A percentile compares a stretch with the other conserved stretches of the same genome.
These are phyloP conservation scores for Drosophila athabasca DNA, from an alignment of 1,140 invertebrate genomes.

Conservation along the genomic window DNA sequence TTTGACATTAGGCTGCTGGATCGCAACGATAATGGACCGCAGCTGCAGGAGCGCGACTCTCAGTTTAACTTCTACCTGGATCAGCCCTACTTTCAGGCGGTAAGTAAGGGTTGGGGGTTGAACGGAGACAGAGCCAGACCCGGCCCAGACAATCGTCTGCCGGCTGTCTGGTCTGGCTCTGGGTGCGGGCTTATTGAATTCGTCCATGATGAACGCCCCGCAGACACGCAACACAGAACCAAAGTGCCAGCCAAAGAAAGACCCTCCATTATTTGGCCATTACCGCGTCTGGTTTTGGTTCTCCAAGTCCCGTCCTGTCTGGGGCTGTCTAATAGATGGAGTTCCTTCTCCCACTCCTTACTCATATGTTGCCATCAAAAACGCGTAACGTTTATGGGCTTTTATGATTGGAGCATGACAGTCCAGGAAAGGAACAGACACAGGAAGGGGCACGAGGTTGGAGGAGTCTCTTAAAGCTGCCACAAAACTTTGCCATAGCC, in stretches of 20 bases:
- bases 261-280: conserved; percentile 61
- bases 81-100: conserved; percentile 76
- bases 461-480: conserved; percentile 43
- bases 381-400: conserved; percentile 70
- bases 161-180: conserved; percentile 52
- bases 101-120: conserved; percentile 44
- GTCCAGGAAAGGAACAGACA: conserved; percentile 14
- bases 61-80: conserved; percentile 70
- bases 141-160: conserved; percentile 64
- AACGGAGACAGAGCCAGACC: conserved; percentile 17
- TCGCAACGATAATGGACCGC: conserved; percentile 80
- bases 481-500: background rate
- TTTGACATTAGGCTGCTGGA: conserved; percentile 70
- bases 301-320: background rate
- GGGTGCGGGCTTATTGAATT: conserved; percentile 78
- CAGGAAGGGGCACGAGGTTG: background rate
- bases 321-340: conserved; percentile 44
- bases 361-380: conserved; percentile 66
- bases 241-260: conserved; percentile 2
- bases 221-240: conserved; percentile 53
- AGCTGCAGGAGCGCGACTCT: conserved; percentile 65
- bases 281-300: conserved; percentile 37
- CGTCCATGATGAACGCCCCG: conserved; percentile 60
- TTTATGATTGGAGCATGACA: conserved; percentile 68
- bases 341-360: conserved; percentile 16